Conservation (phyloP, 2,113 vertebrate genomes). For the Merops nubicus region DNA sequence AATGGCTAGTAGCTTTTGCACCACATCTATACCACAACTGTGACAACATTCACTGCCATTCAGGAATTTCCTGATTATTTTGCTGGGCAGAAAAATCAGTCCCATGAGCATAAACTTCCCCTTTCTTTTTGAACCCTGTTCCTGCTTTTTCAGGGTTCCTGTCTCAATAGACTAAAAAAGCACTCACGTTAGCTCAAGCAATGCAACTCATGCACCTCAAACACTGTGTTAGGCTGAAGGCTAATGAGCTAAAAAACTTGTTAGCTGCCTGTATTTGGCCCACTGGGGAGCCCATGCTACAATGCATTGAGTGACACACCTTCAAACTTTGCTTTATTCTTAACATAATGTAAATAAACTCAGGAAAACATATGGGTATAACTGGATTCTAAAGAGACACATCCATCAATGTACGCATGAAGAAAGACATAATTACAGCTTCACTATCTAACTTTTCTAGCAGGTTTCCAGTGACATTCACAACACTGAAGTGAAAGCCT, state of each 20-base stretch:
- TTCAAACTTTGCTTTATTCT: background rate
- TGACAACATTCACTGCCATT: background rate
- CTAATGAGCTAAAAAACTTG: background rate
- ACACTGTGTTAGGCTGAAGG: background rate
- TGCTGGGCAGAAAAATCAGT: background rate
- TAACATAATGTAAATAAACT: background rate
- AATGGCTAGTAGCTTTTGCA: background rate
- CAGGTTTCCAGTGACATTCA: background rate
- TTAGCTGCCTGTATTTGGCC: background rate
- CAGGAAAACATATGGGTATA: background rate
- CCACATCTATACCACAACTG: background rate
- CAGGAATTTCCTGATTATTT: background rate
- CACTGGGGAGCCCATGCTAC: fast-evolving
- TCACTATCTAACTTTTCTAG: background rate
- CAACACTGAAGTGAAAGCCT: background rate
- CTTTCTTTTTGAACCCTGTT: background rate
- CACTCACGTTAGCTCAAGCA: background rate
- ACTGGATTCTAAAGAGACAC: background rate
- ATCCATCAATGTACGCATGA: background rate
- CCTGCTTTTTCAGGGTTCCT: background rate
- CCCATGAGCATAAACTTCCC: background rate
- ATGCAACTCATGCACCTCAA: background rate
- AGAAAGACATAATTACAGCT: background rate
- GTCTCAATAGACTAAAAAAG: background rate
- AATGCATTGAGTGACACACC: background rate